Conservation (phyloP, 2,888 invertebrate genomes). For the Callinectes sapidus region DNA sequence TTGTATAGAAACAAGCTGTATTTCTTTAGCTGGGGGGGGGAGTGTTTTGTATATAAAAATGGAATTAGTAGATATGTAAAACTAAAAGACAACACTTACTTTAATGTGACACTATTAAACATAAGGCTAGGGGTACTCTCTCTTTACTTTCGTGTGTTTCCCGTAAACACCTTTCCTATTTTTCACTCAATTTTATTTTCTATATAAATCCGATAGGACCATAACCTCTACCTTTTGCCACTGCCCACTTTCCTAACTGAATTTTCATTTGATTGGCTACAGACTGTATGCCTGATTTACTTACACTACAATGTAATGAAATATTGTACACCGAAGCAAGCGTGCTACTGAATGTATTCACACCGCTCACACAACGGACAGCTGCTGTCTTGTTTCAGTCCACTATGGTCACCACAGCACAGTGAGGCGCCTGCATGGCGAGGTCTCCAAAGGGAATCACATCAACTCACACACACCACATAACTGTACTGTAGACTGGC, state of each 20-base stretch:
- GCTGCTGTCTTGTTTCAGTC: neutral
- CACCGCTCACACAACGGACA: neutral
- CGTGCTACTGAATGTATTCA: neutral
- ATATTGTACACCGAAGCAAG: neutral
- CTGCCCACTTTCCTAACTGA: neutral
- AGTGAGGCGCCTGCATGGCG: neutral
- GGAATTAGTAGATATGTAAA: too few species aligned
- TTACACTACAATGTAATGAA: neutral
- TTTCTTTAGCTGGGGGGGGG: too few species aligned
- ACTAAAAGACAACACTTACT: too few species aligned
- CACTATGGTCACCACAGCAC: neutral
- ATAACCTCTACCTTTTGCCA: neutral
- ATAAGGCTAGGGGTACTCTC: too few species aligned
- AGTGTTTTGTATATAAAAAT: too few species aligned
- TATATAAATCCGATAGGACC: too few species aligned
- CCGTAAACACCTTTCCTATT: too few species aligned
- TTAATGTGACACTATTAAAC: too few species aligned
- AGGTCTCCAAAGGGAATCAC: neutral
- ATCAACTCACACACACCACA: neutral
- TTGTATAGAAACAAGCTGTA: too few species aligned
- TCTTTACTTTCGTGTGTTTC: too few species aligned
- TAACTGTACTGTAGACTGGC: neutral
- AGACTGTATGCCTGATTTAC: neutral
- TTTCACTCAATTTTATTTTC: too few species aligned
- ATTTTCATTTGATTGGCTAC: neutral